Base-by-base conservation (phyloP, 2,113 vertebrate species). In the Indicator indicator region DNA sequence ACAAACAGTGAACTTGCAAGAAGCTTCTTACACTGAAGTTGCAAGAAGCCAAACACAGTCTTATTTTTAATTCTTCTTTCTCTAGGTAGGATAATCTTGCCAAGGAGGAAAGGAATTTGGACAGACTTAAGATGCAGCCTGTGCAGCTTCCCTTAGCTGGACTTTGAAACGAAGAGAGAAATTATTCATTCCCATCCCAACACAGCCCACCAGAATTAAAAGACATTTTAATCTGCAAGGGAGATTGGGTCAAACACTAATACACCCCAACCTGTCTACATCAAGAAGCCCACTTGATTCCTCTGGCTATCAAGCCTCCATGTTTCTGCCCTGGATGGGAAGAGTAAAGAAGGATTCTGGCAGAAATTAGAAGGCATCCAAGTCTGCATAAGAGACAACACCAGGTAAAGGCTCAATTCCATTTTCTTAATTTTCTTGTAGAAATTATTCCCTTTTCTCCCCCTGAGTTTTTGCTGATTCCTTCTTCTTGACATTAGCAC, bases 361-460 rank as follows among this genome's bases (percentile, higher is more conserved):
- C 52, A 38, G 89, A 55, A 86, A 60, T 83, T 16, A 5, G 92
- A 24, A 79, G 89, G 26, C 17, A 4, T 68, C 88, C 88, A 15
- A 70, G 95, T 72, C 95, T 81, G 60, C 33, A 0, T 58, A 68
- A 89, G 91, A 94, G 92, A 74, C 97, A 72, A 23, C 83, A 73
- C 70, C 97, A 98, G 97, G 98, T 98, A 98, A 84, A 95, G 88
- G 24, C 28, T 56, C 33, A 11, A 48, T 91, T 83, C 33, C 56
- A 52, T 91, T 82, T 68, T 77, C 83, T 83, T 89, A 8, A 19
- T 59, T 90, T 64, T 64, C n/a, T 89, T n/a, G 40, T 28, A 52
- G 36, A 58, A 73, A 33, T 91, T 40, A 32, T 46, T 87, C 77
- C 59, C 71, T 76, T 28, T 54, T 12, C 59, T 69, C 46, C 11